These are phyloP conservation scores for Drosophila varians DNA, from an alignment of 1,140 invertebrate species.

Conservation along the genomic window DNA sequence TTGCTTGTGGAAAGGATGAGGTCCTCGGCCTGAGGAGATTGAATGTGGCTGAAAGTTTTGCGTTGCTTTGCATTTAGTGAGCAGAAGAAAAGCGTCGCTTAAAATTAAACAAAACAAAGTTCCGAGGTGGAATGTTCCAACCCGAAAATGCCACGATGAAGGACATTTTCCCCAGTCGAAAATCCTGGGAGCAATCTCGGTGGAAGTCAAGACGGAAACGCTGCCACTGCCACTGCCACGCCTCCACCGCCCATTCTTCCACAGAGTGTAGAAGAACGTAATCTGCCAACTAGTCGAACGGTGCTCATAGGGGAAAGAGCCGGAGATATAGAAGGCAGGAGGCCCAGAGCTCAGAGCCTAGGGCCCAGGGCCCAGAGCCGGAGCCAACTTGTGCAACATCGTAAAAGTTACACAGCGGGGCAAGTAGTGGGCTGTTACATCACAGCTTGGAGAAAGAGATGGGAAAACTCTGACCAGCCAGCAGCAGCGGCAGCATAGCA, in stretches of 20 bases:
- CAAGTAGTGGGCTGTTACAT: slow-evolving; percentile 29
- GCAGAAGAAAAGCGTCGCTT: slow-evolving; percentile 47
- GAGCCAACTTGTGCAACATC: slow-evolving; percentile 45
- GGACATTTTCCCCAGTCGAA: slow-evolving; percentile 31
- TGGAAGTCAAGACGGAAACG: slow-evolving; percentile 52
- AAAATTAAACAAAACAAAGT: slow-evolving; percentile 65
- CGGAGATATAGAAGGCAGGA: no score
- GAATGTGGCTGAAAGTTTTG: slow-evolving; percentile 45
- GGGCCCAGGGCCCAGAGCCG: not conserved
- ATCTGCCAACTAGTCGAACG: slow-evolving; percentile 44
- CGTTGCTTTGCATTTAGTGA: slow-evolving; percentile 16
- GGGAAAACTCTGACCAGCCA: not conserved
- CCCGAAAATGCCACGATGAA: slow-evolving; percentile 38
- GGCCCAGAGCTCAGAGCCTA: no score
- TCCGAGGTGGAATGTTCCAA: slow-evolving; percentile 28
- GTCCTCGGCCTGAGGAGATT: not conserved
- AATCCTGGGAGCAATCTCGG: slow-evolving; percentile 40
- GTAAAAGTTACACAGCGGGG: slow-evolving; percentile 39
- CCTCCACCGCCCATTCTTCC: not conserved
- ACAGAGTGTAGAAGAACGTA: slow-evolving; percentile 18
- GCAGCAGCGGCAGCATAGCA: no score
- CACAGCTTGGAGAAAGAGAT: not conserved
- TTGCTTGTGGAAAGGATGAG: not conserved
- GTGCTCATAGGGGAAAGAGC: slow-evolving; percentile 9
- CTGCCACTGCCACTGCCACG: not conserved